Evolutionary conservation across 2,113 vertebrate species (phyloP).

Genomic region (Ciconia stormi): DNA sequence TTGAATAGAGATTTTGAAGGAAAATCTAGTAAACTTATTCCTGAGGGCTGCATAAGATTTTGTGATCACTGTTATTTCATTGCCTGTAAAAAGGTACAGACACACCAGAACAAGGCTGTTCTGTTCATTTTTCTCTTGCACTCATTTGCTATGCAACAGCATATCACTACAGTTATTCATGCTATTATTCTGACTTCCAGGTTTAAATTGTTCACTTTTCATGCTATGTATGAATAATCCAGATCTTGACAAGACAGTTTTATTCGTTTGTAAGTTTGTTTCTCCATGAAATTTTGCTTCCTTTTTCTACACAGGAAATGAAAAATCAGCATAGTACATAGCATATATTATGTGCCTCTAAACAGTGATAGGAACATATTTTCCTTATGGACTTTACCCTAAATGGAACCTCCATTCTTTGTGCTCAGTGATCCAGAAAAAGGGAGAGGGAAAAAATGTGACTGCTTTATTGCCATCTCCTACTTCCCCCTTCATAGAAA

Average conservation of each 20-base stretch:
- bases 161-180: background rate
- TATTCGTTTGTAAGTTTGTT: background rate
- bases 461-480: background rate
- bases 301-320: background rate
- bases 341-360: background rate
- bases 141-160: background rate
- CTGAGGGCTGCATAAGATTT: background rate
- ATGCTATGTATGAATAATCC: background rate
- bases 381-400: background rate
- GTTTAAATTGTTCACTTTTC: background rate
- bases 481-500: background rate
- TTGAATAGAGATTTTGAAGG: background rate
- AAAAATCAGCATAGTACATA: background rate
- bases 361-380: accelerated
- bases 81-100: background rate
- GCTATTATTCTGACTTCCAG: background rate
- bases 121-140: background rate
- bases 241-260: background rate
- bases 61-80: background rate
- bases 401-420: background rate
- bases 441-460: background rate
- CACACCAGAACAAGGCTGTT: background rate
- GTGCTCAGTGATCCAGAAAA: background rate
- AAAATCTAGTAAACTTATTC: background rate
- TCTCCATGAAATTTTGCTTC: background rate